Evolutionary conservation across 2,888 invertebrate species (phyloP), one percentile per base, ranked within the genome.

Genomic region (Drosophila paramelanica): DNA sequence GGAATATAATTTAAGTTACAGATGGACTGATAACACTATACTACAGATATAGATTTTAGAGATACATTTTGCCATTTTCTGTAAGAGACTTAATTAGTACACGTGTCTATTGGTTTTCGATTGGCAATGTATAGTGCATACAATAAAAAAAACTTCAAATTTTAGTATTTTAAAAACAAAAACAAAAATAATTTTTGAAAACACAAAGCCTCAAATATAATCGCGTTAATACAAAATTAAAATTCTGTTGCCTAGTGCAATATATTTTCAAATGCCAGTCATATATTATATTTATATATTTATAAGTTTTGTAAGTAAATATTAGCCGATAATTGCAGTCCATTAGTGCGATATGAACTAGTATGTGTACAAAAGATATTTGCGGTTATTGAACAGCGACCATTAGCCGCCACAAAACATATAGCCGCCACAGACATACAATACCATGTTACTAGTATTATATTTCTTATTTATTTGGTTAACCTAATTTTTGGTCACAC

Each of bases 401-500:
- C 62, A 55, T 51, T 61, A 53, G 20, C 43, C 45, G 31, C 55
- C 27, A 64, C 41, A 64, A 17, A 66, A 17, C 17, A 17, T 17
- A 17, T 61, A 53, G 20, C 43, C 45, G 31, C 55, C 27, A 64
- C 41, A 45, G 50, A 20, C 33, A 55, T 31, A 20, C 31, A 36
- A 36, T 58, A 50, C 20, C 38, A 11, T 52, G 36, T 55, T 25
- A 47, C 45, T 14, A 47, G 75, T 77, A 45, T 75, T 51, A 77
- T 71, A 59, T 77, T 74, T 73, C 67, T 51, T 67, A 76, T 68
- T 14, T 64, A 75, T 79, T 78, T 81, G 70, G 57, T 69, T 80
- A 78, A 73, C 80, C 79, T 58, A 80, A 0, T 17, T 69, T 74
- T 81, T 52, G 11, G 7, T 13, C 45, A 62, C 43, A 57, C 57